A percentile compares a stretch with the other conserved stretches of the same genome.
These are phyloP conservation scores for Herpetotheres cachinnans DNA, from an alignment of 2,113 vertebrate genomes.

Conservation along the genomic window DNA sequence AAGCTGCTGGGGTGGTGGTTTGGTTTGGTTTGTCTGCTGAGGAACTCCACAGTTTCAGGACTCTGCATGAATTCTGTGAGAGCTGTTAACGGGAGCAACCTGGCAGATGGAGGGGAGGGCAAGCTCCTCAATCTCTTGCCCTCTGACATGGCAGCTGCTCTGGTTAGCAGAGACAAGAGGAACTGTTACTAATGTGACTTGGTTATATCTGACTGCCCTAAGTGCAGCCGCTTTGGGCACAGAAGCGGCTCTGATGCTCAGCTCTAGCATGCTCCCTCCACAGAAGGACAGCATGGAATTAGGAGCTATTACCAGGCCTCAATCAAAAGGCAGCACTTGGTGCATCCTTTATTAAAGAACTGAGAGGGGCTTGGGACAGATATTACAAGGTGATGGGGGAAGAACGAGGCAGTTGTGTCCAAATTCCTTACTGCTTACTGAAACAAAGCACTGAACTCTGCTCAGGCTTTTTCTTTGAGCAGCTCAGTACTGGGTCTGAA, in stretches of 20 bases:
- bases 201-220: too few species aligned
- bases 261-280: fast-evolving
- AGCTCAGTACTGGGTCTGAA: neutral
- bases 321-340: neutral
- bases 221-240: neutral
- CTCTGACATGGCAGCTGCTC: neutral
- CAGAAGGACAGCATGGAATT: neutral
- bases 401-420: neutral
- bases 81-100: neutral
- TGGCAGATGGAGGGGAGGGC: neutral
- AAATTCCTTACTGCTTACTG: neutral
- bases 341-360: neutral
- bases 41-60: fast-evolving
- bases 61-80: neutral
- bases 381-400: neutral
- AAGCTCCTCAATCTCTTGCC: too few species aligned
- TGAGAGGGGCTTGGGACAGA: neutral
- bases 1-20: neutral
- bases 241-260: neutral
- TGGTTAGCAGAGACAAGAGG: neutral
- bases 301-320: neutral
- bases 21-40: neutral
- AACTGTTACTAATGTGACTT: too few species aligned
- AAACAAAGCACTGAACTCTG: neutral
- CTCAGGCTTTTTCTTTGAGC: neutral